phyloP scores from a whole-genome alignment of 1,140 invertebrate species.

The Cotesia vestalis region DNA sequence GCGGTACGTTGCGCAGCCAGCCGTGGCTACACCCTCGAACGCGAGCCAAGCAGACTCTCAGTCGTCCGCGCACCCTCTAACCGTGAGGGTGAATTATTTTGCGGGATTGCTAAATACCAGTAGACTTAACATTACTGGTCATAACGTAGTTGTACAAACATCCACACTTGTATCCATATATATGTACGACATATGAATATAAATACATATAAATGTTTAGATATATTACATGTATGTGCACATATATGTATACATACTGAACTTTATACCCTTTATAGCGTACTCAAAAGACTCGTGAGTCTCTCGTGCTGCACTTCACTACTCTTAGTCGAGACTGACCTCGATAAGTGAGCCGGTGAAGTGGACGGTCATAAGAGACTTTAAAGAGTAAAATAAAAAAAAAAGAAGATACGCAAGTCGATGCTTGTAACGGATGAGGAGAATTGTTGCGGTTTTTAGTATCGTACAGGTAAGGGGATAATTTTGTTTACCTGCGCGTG shows the following conservation, averaged over 20 bases:
- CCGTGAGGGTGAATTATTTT: slow-evolving; percentile 53
- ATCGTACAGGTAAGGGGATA: slow-evolving; percentile 28
- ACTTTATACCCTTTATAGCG: not conserved
- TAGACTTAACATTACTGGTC: no score
- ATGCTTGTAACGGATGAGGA: slow-evolving; percentile 5
- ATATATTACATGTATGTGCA: no score
- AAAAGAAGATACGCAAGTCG: not conserved
- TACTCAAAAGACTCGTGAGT: not conserved
- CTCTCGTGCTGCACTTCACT: not conserved
- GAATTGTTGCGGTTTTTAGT: slow-evolving; percentile 3
- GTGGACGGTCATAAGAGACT: no score
- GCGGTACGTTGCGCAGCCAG: slow-evolving; percentile 40
- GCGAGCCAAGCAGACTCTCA: slow-evolving; percentile 50
- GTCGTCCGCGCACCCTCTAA: slow-evolving; percentile 62
- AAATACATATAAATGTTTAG: not conserved
- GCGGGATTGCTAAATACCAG: not conserved
- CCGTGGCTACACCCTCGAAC: slow-evolving; percentile 58
- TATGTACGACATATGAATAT: not conserved
- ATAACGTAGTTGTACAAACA: not conserved
- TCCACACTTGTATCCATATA: not conserved
- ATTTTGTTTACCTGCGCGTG: slow-evolving; percentile 12
- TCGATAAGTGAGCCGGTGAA: slow-evolving; percentile 17
- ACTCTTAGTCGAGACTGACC: not conserved
- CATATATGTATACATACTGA: no score
- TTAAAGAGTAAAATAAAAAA: not conserved